Conservation (phyloP, 2,113 vertebrate species). For the Tetrax tetrax region DNA sequence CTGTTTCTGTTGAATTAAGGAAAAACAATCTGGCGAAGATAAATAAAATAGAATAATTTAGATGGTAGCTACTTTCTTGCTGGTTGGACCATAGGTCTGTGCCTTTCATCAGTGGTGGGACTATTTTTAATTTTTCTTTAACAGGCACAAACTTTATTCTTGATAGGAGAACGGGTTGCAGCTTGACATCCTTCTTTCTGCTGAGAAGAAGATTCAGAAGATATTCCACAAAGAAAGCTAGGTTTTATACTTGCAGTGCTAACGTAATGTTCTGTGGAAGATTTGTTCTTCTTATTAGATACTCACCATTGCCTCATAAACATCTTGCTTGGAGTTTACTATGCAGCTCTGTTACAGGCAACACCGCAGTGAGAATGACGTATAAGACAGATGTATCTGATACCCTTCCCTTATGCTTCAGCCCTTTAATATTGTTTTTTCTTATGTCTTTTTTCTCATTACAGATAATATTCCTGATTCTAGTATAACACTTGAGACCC, state of each 20-base stretch:
- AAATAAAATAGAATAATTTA: not conserved
- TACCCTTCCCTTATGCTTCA: not conserved
- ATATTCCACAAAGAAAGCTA: not conserved
- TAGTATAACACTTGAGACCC: not conserved
- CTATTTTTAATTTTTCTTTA: not conserved
- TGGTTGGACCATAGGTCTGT: not conserved
- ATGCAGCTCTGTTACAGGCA: not conserved
- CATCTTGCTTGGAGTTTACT: not conserved
- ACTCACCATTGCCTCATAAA: not conserved
- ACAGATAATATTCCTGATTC: not conserved
- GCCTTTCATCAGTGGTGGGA: not conserved
- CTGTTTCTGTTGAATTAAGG: slow-evolving; percentile 26
- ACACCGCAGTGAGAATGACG: not conserved
- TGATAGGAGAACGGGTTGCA: not conserved
- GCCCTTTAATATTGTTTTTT: not conserved
- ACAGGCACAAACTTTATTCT: not conserved
- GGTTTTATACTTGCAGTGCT: not conserved
- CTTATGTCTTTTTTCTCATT: not conserved
- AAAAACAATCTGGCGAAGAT: not conserved
- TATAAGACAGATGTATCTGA: not conserved
- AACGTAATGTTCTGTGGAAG: not conserved
- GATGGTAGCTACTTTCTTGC: not conserved
- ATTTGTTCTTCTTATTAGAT: not conserved
- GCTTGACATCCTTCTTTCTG: not conserved
- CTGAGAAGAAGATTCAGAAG: not conserved